These are phyloP conservation scores for Nezara viridula DNA, from an alignment of 2,888 invertebrate species.

Conservation along the genomic window DNA sequence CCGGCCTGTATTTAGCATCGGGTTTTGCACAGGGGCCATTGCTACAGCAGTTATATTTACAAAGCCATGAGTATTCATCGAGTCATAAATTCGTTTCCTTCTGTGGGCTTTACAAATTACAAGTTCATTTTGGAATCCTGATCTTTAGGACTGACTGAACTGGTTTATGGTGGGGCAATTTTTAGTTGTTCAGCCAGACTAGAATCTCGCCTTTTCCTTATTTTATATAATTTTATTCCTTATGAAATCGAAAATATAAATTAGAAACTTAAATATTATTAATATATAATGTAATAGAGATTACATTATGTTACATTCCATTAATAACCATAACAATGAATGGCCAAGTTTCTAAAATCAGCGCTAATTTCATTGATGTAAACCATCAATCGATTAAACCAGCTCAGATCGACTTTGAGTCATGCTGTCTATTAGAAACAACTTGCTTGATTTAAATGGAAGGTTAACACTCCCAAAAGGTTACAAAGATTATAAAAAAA, in stretches of 20 bases:
- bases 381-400: too few relatives aligned
- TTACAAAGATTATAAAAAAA: too few relatives aligned
- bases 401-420: too few relatives aligned
- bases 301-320: too few relatives aligned
- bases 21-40: background rate
- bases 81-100: background rate
- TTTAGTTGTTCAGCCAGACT: background rate
- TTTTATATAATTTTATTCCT: background rate
- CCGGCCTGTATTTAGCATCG: constrained; percentile 3
- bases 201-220: background rate
- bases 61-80: constrained; percentile 23
- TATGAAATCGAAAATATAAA: background rate
- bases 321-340: too few relatives aligned
- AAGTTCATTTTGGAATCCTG: constrained; percentile 33
- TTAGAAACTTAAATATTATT: background rate
- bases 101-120: constrained; percentile 1
- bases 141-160: background rate
- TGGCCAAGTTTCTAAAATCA: too few relatives aligned
- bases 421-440: too few relatives aligned
- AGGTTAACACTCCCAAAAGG: too few relatives aligned
- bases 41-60: background rate
- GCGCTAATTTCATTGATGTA: too few relatives aligned
- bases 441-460: too few relatives aligned
- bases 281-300: background rate
- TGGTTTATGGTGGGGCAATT: background rate